These are phyloP conservation scores for Elysia crispata DNA, from an alignment of 2,888 invertebrate species.

Conservation along the genomic window DNA sequence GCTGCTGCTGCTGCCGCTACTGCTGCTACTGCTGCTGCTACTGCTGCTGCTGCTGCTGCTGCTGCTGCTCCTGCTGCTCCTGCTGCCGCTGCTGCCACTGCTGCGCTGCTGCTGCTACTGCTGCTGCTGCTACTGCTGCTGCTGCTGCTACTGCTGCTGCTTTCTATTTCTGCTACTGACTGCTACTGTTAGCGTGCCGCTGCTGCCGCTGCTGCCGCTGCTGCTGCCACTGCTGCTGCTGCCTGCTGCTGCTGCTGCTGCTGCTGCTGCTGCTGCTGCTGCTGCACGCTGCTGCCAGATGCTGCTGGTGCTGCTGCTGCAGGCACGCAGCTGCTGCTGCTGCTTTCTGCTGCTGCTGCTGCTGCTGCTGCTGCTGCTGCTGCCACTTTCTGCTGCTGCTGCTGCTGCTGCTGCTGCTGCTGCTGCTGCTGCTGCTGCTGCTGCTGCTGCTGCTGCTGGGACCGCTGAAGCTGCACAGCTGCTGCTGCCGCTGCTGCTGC, in stretches of 20 bases:
- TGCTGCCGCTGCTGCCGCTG: not conserved
- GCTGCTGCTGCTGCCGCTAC: not conserved
- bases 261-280: slow-evolving; percentile 9
- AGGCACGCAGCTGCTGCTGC: not conserved
- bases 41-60: not conserved
- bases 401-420: slow-evolving; percentile 13
- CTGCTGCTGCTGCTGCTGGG: slow-evolving; percentile 28
- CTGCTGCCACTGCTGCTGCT: no score
- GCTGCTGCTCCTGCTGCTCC: slow-evolving; percentile 36
- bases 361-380: not conserved
- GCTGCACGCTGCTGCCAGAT: not conserved
- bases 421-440: slow-evolving; percentile 11
- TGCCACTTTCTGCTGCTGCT: no score
- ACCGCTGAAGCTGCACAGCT: not conserved
- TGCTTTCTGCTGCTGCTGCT: no score
- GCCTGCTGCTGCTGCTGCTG: not conserved
- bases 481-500: not conserved
- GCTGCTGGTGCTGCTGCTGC: slow-evolving; percentile 4
- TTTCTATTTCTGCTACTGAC: not conserved
- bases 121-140: slow-evolving; percentile 36
- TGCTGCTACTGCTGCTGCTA: slow-evolving; percentile 12
- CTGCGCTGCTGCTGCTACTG: no score
- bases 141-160: slow-evolving; percentile 9
- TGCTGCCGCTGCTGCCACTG: no score
- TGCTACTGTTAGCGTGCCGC: not conserved